Base-by-base conservation (phyloP, 2,888 invertebrate species). In the Dryobotodes eremita region DNA sequence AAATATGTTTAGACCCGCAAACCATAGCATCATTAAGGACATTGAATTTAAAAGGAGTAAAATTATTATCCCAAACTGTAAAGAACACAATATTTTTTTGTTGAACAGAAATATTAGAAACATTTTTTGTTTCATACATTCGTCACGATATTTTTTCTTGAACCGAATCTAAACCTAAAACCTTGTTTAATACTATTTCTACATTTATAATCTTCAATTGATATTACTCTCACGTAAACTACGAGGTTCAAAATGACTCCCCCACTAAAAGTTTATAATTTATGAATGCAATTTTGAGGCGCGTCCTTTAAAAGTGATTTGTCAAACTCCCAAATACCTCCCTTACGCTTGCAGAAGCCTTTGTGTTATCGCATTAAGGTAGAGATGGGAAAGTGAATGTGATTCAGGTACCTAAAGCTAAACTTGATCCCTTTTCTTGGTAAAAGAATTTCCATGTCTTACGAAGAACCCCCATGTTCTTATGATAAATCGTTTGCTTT, bases 361-460 rank as follows among this genome's bases (percentile, higher is more conserved):
- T 86, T 86, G 80, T 89, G 90, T 86, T 87, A 89, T 90, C 86
- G 86, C 86, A 87, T 85, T 82, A 85, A 61, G 74, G 82, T 78
- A 77, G 85, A 83, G 62, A 73, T 62, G 71, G 75, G 77, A 53
- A 55, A 80, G 71, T 80, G 80, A 82, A 80, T 85, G 85, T 82
- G 82, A 90, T 90, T 91, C 90, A 91, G 90, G 91, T 91, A 91
- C 89, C 91, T 91, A 90, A 89, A 90, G 88, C 89, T 83, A 84
- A 88, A 81, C 83, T 77, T 90, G 91, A 92, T 92, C 91, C 92
- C 83, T 89, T 92, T 89, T 77, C 84, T 85, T 85, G 85, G 80
- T 89, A 90, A 93, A 92, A 92, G 91, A 93, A 91, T 92, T 93
- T 92, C 83, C 91, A 89, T 90, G 90, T 91, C 87, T 83, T 69